Percentiles rank a stretch among this genome's conserved stretches.
Evolutionary conservation across 2,113 vertebrate genomes (phyloP).

Genomic region (Seriola aureovittata): DNA sequence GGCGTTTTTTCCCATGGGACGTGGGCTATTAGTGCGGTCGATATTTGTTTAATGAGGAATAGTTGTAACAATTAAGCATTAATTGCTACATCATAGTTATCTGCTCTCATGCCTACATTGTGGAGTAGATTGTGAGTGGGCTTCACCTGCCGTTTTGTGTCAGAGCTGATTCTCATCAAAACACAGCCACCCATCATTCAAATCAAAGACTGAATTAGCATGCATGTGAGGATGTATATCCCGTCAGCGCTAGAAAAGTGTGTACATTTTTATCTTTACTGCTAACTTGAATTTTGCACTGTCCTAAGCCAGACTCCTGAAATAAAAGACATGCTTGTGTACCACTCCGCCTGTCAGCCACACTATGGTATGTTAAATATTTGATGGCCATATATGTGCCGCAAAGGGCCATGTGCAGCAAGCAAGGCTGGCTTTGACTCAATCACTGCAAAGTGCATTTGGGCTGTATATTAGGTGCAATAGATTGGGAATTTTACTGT

Average conservation of each 20-base stretch:
- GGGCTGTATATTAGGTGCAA: constrained; percentile 14
- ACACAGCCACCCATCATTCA: neutral
- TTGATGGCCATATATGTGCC: constrained; percentile 51
- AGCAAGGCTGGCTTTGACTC: constrained; percentile 30
- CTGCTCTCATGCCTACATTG: constrained; percentile 16
- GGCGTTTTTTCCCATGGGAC: constrained; percentile 30
- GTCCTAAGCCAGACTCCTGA: neutral
- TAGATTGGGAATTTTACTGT: constrained; percentile 11
- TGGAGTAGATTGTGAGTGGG: constrained; percentile 38
- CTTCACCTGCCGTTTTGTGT: constrained; percentile 32
- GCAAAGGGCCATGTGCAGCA: constrained; percentile 43
- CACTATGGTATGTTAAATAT: constrained; percentile 50
- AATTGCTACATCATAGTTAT: constrained; percentile 62
- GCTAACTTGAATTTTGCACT: neutral
- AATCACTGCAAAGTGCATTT: constrained; percentile 31
- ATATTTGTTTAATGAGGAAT: constrained; percentile 72
- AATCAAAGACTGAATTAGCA: neutral
- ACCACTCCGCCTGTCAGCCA: constrained; percentile 4
- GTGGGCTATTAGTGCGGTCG: constrained; percentile 44
- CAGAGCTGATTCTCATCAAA: constrained; percentile 25
- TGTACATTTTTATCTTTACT: neutral
- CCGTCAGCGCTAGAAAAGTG: neutral
- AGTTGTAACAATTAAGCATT: constrained; percentile 69
- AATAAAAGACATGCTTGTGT: constrained; percentile 27
- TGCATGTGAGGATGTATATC: neutral